phyloP scores from a whole-genome alignment of 2,113 vertebrate genomes.

The Cottus gobio region DNA sequence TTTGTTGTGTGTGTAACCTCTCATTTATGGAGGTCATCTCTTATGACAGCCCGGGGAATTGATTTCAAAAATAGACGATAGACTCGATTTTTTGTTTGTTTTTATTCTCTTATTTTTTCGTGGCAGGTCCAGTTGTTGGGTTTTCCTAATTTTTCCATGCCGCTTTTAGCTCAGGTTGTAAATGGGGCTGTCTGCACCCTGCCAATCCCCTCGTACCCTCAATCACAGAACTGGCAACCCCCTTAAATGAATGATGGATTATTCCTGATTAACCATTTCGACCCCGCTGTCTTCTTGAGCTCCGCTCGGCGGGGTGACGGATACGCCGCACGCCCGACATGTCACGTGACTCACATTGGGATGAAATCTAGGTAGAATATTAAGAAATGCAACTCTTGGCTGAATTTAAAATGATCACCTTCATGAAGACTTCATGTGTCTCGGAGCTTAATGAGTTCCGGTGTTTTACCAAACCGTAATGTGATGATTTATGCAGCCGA shows the following conservation, averaged over 20 bases:
- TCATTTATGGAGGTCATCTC: background rate
- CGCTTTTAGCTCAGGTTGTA: conserved; percentile 7
- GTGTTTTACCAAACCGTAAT: background rate
- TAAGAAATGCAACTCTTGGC: background rate
- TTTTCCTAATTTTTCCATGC: background rate
- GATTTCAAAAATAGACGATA: background rate
- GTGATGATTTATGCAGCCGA: conserved; percentile 37
- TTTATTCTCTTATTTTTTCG: background rate
- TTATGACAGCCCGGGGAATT: background rate
- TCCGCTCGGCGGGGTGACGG: background rate
- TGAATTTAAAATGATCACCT: no score
- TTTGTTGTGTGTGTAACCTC: background rate
- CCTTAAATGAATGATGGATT: conserved; percentile 76
- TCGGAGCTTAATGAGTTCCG: background rate
- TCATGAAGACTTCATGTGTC: background rate
- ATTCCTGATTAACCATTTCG: conserved; percentile 59
- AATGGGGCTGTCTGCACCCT: conserved; percentile 53
- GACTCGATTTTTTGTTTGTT: background rate
- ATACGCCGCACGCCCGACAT: conserved; percentile 1
- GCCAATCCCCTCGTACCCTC: conserved; percentile 22
- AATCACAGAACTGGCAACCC: conserved; percentile 66
- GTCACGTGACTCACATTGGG: background rate
- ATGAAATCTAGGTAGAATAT: background rate
- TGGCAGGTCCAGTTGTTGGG: background rate
- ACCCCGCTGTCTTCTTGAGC: conserved; percentile 3